phyloP scores from a whole-genome alignment of 2,888 invertebrate genomes.

The Phania funesta region DNA sequence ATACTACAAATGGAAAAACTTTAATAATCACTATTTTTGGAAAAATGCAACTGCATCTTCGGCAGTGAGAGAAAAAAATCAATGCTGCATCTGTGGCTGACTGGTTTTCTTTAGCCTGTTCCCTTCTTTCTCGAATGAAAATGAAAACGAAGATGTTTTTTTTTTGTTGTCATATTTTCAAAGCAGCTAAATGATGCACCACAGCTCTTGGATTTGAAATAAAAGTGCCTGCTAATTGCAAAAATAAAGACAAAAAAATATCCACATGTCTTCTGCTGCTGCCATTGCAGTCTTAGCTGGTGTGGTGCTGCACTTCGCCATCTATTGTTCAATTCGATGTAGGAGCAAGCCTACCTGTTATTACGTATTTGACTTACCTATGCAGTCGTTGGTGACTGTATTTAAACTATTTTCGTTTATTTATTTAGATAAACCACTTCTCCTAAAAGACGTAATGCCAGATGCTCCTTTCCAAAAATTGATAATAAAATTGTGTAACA shows the following conservation, averaged over 20 bases:
- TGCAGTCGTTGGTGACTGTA: not conserved
- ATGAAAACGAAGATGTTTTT: slow-evolving; percentile 35
- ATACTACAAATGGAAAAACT: slow-evolving; percentile 62
- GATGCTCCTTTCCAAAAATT: slow-evolving; percentile 31
- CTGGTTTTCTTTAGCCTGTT: not conserved
- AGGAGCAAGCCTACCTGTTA: slow-evolving; percentile 24
- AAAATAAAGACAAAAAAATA: slow-evolving; percentile 23
- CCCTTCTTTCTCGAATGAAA: slow-evolving; percentile 21
- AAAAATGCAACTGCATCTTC: slow-evolving; percentile 43
- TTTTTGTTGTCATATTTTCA: not conserved
- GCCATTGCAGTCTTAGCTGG: not conserved
- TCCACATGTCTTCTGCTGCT: slow-evolving; percentile 30
- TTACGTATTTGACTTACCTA: slow-evolving; percentile 32
- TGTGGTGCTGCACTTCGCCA: not conserved
- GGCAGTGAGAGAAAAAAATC: not conserved
- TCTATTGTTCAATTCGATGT: slow-evolving; percentile 36
- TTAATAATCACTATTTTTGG: slow-evolving; percentile 51
- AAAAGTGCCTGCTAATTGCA: slow-evolving; percentile 18
- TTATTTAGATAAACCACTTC: not conserved
- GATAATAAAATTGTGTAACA: slow-evolving; percentile 30
- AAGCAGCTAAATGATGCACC: not conserved
- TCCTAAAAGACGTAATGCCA: not conserved
- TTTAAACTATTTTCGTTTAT: slow-evolving; percentile 8
- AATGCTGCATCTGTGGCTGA: not conserved
- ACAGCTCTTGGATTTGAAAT: not conserved